Percentiles rank a stretch among this genome's conserved stretches.
phyloP scores from a whole-genome alignment of 2,888 invertebrate species.

The Parnassius mnemosyne region DNA sequence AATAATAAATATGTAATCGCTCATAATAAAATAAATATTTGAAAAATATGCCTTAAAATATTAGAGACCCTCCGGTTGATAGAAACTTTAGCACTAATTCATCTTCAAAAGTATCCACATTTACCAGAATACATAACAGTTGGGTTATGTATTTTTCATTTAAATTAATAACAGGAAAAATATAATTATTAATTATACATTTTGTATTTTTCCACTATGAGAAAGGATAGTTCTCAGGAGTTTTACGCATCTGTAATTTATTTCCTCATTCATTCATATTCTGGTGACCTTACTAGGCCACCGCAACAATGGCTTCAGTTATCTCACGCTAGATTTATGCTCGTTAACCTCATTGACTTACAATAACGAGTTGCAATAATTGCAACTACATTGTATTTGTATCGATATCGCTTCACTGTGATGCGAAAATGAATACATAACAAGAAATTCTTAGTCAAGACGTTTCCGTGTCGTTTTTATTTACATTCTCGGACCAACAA shows the following conservation, averaged over 20 bases:
- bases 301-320: conserved; percentile 2
- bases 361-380: conserved; percentile 19
- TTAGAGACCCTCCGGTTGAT: no score
- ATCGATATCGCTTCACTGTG: conserved; percentile 9
- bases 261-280: conserved; percentile 15
- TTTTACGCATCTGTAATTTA: neutral
- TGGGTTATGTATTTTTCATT: no score
- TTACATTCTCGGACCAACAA: no score
- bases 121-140: no score
- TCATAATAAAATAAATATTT: no score
- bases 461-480: no score
- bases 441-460: neutral
- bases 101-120: no score
- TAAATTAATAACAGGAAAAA: no score
- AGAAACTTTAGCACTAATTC: no score
- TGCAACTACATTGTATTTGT: conserved; percentile 5
- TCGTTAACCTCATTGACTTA: conserved; percentile 17
- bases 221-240: neutral
- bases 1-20: no score
- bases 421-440: conserved; percentile 5
- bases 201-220: neutral
- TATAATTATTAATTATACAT: neutral
- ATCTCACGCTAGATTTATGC: conserved; percentile 11
- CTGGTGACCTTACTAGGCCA: conserved; percentile 6
- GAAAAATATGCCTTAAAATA: no score